Evolutionary conservation across 2,797 vertebrate genomes (phyloP).

Genomic region (Poecilia gillii): DNA sequence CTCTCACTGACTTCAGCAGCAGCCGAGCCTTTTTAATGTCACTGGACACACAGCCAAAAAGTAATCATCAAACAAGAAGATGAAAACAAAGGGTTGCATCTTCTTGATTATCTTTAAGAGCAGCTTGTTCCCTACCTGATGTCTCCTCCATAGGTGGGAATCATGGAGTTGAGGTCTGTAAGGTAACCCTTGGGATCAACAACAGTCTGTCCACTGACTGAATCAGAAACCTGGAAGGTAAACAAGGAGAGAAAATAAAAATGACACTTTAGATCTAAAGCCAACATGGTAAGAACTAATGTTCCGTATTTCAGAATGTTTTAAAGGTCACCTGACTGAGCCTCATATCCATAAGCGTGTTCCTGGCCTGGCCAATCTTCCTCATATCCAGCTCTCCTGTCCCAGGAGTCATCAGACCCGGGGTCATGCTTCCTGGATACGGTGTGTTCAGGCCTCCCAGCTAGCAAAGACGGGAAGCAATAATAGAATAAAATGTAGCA

Average conservation of each 20-base stretch:
- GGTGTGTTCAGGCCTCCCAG: conserved; percentile 94
- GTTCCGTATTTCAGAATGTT: background rate
- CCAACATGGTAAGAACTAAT: background rate
- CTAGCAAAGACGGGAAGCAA: conserved; percentile 45
- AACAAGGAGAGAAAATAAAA: background rate
- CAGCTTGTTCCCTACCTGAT: conserved; percentile 85
- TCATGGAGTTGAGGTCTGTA: conserved; percentile 99
- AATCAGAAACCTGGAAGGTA: conserved; percentile 93
- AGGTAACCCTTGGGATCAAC: conserved; percentile 98
- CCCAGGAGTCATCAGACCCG: conserved; percentile 93
- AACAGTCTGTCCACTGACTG: conserved; percentile 97
- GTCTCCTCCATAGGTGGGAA: conserved; percentile 96
- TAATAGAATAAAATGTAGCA: background rate
- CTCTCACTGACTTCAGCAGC: conserved; percentile 95
- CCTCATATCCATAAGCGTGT: conserved; percentile 99
- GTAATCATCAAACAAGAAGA: conserved; percentile 13
- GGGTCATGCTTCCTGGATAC: conserved; percentile 95
- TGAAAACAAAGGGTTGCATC: background rate
- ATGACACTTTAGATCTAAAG: background rate
- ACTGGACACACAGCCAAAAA: conserved; percentile 68
- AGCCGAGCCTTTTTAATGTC: conserved; percentile 98
- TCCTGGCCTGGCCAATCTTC: conserved; percentile 98
- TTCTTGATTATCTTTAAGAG: background rate
- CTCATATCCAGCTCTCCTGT: conserved; percentile 98
- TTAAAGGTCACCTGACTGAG: conserved; percentile 90